Base-by-base conservation (phyloP, 2,888 invertebrate species). In the Holacanthella duospinosa region DNA sequence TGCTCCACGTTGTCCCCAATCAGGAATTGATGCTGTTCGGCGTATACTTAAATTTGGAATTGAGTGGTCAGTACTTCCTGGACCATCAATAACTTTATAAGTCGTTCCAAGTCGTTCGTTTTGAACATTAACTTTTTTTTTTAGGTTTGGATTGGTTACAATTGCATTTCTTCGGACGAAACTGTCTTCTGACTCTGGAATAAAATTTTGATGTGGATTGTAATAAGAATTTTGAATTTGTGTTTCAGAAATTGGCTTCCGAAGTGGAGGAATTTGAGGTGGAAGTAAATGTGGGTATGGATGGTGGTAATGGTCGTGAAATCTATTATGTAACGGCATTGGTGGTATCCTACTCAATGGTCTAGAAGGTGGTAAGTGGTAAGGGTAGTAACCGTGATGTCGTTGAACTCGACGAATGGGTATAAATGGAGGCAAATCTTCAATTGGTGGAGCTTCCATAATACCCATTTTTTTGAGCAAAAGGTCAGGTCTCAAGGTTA, bases 171-270 rank as follows among this genome's bases (percentile, higher is more conserved):
- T 55, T 28, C 64, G 62, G 21, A 63, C 36, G 55, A 70, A 72
- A 57, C 70, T 71, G 36, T 71, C 72, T 28, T 72, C 69, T 1
- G 67, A 60, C 63, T 71, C 70, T 2, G 67, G 63, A 43, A 64
- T 60, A 44, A 63, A 60, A 36, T 55, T 60, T 48, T 61, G 62
- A 21, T 63, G 43, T 48, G 60, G 59, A 56, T 58, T 59, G 36
- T 53, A 59, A 16, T 48, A 6, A 16, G 36, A 16, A 16, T 36
- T 36, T n/a, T n/a, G n/a, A n/a, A n/a, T n/a, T n/a, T n/a, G n/a
- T n/a, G n/a, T n/a, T n/a, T n/a, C 36, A 16, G 36, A 16, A 12
- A 16, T 6, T 36, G 36, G 36, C 36, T 12, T 36, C 16, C 36
- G 6, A 36, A 16, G 6, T 36, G 36, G 36, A 16, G 36, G 36